Percentiles rank a stretch among this genome's conserved stretches.
These are phyloP conservation scores for Peromyscus californicus DNA, from an alignment of 2,113 vertebrate species.

Conservation along the genomic window DNA sequence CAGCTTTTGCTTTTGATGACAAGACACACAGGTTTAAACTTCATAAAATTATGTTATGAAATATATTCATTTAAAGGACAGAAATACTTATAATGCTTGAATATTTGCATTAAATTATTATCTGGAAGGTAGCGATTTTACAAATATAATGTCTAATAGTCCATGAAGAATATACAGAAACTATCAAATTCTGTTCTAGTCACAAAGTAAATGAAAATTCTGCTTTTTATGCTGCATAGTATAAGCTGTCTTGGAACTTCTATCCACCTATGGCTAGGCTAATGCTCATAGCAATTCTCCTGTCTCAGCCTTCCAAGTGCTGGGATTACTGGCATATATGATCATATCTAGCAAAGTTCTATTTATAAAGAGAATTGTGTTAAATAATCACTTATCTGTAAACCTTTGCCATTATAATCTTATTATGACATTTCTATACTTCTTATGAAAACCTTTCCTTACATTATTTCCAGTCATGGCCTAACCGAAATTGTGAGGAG, in stretches of 20 bases:
- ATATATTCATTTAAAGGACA: conserved; percentile 11
- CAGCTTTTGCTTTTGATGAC: neutral
- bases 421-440: conserved; percentile 22
- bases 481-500: conserved; percentile 10
- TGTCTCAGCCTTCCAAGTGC: neutral
- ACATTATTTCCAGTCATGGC: neutral
- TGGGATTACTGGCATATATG: neutral
- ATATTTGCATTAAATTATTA: conserved; percentile 15
- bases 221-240: neutral
- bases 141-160: neutral
- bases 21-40: neutral
- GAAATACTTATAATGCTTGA: neutral
- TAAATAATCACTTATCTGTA: neutral
- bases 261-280: neutral
- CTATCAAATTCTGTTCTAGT: neutral
- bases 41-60: neutral
- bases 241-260: neutral
- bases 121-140: neutral
- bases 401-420: neutral
- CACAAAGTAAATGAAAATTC: neutral
- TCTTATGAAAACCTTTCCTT: neutral
- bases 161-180: neutral
- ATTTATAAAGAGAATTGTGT: neutral
- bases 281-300: neutral
- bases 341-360: neutral